phyloP scores from a whole-genome alignment of 2,797 vertebrate genomes.

The Enteromius radiatus region DNA sequence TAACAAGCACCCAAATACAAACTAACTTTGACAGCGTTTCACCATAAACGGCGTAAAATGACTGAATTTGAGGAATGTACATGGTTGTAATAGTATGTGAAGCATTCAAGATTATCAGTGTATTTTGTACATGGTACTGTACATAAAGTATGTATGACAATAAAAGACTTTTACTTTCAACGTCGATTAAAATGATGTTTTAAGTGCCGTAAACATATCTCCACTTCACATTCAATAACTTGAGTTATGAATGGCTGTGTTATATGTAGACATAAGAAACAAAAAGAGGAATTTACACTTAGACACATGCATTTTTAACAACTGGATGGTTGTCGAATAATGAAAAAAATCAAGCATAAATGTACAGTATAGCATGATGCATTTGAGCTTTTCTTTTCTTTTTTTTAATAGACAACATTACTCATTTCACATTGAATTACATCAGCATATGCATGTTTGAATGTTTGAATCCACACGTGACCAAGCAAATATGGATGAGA shows the following conservation, averaged over 20 bases:
- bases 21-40: background rate
- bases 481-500: background rate
- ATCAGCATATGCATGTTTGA: background rate
- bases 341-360: background rate
- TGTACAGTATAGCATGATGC: too few species aligned
- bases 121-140: background rate
- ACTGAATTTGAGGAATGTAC: background rate
- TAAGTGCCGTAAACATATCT: background rate
- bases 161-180: background rate
- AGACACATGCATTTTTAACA: background rate
- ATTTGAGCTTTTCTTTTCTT: background rate
- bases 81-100: background rate
- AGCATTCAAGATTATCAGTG: background rate
- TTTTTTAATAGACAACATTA: background rate
- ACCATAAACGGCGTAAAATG: background rate
- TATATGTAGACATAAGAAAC: background rate
- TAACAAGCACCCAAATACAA: slow-evolving; percentile 14
- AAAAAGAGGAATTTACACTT: background rate
- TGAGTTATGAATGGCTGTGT: background rate
- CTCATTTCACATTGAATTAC: background rate
- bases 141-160: background rate
- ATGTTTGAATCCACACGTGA: background rate
- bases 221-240: background rate
- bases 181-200: background rate
- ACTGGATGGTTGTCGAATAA: background rate